Evolutionary conservation across 2,113 vertebrate species (phyloP).

Genomic region (Antennarius striatus): DNA sequence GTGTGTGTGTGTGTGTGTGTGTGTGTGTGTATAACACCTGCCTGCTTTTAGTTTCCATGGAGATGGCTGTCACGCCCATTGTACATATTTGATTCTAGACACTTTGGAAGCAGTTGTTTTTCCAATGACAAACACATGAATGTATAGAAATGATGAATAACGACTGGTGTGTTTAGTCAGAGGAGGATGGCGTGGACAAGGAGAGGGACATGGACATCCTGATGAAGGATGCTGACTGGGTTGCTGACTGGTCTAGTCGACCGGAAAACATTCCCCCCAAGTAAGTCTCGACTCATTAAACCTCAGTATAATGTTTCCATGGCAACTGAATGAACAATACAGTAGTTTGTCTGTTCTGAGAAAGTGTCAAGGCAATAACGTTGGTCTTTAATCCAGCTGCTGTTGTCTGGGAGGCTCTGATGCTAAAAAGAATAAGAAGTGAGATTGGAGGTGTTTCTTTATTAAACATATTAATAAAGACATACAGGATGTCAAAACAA

Average conservation of each 20-base stretch:
- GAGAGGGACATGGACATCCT: conserved; percentile 91
- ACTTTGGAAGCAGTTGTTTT: background rate
- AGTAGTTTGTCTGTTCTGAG: conserved; percentile 23
- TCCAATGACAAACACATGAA: too few species aligned
- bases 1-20: conserved; percentile 1
- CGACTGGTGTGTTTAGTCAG: conserved; percentile 78
- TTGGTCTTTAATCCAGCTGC: background rate
- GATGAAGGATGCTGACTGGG: conserved; percentile 93
- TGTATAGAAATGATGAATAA: too few species aligned
- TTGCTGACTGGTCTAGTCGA: conserved; percentile 97
- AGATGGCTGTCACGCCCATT: conserved; percentile 8
- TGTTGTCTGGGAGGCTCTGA: background rate
- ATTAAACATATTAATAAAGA: too few species aligned
- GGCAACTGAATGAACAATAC: conserved; percentile 24
- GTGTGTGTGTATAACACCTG: conserved; percentile 20
- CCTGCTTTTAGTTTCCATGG: conserved; percentile 48
- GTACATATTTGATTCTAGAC: background rate
- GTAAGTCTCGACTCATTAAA: conserved; percentile 75
- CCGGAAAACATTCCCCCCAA: conserved; percentile 98
- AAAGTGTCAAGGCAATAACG: background rate
- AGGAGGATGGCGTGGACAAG: conserved; percentile 90
- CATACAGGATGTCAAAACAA: too few species aligned
- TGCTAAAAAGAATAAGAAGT: background rate
- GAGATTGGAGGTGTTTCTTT: too few species aligned
- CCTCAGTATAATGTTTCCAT: conserved; percentile 22